These are phyloP conservation scores for Lepus townsendii DNA, from an alignment of 2,797 vertebrate species.

Conservation along the genomic window DNA sequence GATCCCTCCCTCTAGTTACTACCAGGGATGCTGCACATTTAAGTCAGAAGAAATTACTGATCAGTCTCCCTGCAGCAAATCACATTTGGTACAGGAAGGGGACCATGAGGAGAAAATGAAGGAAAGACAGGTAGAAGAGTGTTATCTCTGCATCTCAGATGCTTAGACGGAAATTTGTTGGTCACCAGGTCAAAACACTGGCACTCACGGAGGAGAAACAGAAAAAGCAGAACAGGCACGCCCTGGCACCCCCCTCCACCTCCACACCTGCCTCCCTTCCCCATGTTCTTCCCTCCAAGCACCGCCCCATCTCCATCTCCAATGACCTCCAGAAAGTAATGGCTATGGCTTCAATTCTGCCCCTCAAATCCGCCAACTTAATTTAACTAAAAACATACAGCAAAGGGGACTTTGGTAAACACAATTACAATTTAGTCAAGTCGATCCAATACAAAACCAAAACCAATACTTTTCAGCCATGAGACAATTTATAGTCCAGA, in stretches of 20 bases:
- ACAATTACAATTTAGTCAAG: background rate
- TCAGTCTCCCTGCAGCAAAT: background rate
- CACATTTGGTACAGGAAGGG: too few relatives aligned
- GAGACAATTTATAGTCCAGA: background rate
- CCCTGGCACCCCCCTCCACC: too few relatives aligned
- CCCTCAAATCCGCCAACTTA: too few relatives aligned
- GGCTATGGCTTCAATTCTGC: background rate
- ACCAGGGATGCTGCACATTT: background rate
- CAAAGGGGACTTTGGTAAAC: background rate
- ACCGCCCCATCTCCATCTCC: background rate
- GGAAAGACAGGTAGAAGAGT: background rate
- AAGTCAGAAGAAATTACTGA: background rate
- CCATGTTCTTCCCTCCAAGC: too few relatives aligned
- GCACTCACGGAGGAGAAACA: background rate
- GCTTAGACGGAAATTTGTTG: background rate
- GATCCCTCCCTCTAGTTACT: background rate
- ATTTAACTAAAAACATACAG: background rate
- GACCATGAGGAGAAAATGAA: too few relatives aligned
- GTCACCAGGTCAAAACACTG: background rate
- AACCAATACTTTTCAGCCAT: background rate
- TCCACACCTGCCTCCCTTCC: background rate
- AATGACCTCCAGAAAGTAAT: too few relatives aligned
- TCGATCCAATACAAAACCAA: background rate
- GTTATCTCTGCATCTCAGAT: background rate
- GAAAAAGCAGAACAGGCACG: background rate